Evolutionary conservation across 64 coral and sea anemone species (phyloP).

Genomic region (Montipora capricornis): DNA sequence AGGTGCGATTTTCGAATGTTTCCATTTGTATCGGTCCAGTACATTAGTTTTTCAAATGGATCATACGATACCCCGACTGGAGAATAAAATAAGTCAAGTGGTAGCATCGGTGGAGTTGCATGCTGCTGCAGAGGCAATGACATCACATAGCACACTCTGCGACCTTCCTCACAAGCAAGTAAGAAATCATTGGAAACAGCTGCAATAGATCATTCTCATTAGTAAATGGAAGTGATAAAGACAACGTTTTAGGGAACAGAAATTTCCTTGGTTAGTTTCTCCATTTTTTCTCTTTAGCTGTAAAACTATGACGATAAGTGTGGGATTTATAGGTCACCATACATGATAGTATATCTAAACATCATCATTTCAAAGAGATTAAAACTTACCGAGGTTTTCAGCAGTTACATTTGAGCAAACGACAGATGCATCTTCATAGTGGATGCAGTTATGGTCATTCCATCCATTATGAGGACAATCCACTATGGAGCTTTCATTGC

Average conservation of each 20-base stretch:
- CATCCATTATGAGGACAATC: constrained; percentile 19
- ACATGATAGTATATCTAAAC: background rate
- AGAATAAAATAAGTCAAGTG: background rate
- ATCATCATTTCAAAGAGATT: background rate
- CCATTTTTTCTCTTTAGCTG: too few relatives aligned
- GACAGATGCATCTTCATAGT: constrained; percentile 32
- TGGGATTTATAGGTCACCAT: too few relatives aligned
- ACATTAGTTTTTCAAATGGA: constrained; percentile 20
- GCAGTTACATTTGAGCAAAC: constrained; percentile 2
- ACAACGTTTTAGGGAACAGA: too few relatives aligned
- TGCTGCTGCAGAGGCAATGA: background rate
- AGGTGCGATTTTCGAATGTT: constrained; percentile 6
- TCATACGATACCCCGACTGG: constrained; percentile 15
- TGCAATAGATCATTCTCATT: background rate
- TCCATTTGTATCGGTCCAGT: constrained; percentile 46
- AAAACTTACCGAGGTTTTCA: background rate
- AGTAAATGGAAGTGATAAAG: background rate
- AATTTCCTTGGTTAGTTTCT: too few relatives aligned
- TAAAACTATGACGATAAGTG: too few relatives aligned
- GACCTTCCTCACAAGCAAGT: constrained; percentile 8
- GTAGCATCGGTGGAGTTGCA: background rate
- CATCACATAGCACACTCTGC: background rate
- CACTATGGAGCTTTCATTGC: constrained; percentile 22
- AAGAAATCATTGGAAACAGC: constrained; percentile 1
- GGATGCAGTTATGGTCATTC: background rate